Conservation (phyloP, 2,888 invertebrate species). For the Leptodirus hochenwartii region DNA sequence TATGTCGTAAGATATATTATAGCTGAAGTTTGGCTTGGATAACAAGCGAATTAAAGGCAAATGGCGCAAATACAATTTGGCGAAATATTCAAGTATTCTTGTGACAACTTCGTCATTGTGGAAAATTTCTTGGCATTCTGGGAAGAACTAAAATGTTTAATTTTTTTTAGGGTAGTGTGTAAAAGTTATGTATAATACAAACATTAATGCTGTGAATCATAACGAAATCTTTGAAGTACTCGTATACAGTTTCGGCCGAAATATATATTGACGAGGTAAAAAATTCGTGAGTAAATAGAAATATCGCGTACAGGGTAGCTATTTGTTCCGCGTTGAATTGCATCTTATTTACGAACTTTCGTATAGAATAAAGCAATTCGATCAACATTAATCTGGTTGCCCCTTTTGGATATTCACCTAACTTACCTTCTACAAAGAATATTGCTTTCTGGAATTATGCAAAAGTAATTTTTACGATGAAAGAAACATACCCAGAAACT, state of each 20-base stretch:
- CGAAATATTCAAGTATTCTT: slow-evolving; percentile 21
- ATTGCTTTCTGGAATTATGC: neutral
- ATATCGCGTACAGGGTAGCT: slow-evolving; percentile 22
- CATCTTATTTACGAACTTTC: slow-evolving; percentile 19
- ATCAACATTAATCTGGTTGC: slow-evolving; percentile 17
- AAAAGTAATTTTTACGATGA: slow-evolving; percentile 2
- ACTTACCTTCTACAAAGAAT: slow-evolving; percentile 18
- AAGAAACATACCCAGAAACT: neutral
- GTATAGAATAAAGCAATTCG: slow-evolving; percentile 20
- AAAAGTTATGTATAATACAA: slow-evolving; percentile 11
- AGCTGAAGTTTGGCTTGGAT: slow-evolving; percentile 23
- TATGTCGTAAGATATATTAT: slow-evolving; percentile 20
- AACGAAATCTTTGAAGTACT: slow-evolving; percentile 22
- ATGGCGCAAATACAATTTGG: slow-evolving; percentile 22
- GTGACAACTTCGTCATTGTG: slow-evolving; percentile 19
- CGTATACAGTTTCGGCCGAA: slow-evolving; percentile 22
- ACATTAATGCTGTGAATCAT: slow-evolving; percentile 22
- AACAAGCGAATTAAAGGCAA: slow-evolving; percentile 23
- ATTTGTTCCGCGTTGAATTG: slow-evolving; percentile 18
- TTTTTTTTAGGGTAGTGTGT: slow-evolving; percentile 7
- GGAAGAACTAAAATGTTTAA: slow-evolving; percentile 18
- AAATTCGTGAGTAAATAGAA: slow-evolving; percentile 23
- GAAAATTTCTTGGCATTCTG: slow-evolving; percentile 21
- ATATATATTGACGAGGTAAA: slow-evolving; percentile 19
- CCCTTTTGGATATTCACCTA: slow-evolving; percentile 18